These are phyloP conservation scores for Dreissena polymorpha DNA, from an alignment of 1,140 invertebrate genomes.

Conservation along the genomic window DNA sequence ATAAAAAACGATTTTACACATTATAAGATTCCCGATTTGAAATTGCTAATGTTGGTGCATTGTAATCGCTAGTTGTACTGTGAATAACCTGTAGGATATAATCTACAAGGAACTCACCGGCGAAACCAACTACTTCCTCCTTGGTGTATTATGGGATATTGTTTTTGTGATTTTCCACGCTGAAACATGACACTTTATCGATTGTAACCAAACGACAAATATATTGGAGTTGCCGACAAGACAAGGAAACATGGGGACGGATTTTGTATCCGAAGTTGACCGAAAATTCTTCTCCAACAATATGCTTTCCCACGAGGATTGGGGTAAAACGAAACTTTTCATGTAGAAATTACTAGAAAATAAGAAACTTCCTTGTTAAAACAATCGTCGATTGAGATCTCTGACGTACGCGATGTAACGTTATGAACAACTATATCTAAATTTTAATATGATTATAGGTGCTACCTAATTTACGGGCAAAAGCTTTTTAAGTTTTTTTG, in stretches of 20 bases:
- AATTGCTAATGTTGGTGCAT: neutral
- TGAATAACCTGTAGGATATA: neutral
- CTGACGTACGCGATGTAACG: neutral
- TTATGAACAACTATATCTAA: too few species aligned
- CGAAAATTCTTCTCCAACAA: constrained; percentile 63
- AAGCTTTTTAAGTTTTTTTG: too few species aligned
- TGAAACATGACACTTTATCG: constrained; percentile 53
- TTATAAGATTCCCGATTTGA: neutral
- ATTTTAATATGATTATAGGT: too few species aligned
- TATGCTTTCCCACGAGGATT: constrained; percentile 64
- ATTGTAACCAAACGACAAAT: constrained; percentile 13
- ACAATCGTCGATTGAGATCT: too few species aligned
- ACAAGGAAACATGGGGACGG: constrained; percentile 41
- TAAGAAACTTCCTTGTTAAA: too few species aligned
- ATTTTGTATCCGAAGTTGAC: constrained; percentile 61
- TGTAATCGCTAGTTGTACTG: neutral
- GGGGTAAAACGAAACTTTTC: constrained; percentile 56
- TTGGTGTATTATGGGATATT: constrained; percentile 40
- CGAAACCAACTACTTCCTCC: constrained; percentile 26
- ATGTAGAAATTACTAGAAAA: neutral
- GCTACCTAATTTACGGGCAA: too few species aligned
- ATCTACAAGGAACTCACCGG: neutral
- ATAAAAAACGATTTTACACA: neutral
- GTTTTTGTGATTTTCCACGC: constrained; percentile 45
- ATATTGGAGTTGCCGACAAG: neutral